phyloP scores from a whole-genome alignment of 1,140 invertebrate genomes.

The Caenorhabditis tropicalis region DNA sequence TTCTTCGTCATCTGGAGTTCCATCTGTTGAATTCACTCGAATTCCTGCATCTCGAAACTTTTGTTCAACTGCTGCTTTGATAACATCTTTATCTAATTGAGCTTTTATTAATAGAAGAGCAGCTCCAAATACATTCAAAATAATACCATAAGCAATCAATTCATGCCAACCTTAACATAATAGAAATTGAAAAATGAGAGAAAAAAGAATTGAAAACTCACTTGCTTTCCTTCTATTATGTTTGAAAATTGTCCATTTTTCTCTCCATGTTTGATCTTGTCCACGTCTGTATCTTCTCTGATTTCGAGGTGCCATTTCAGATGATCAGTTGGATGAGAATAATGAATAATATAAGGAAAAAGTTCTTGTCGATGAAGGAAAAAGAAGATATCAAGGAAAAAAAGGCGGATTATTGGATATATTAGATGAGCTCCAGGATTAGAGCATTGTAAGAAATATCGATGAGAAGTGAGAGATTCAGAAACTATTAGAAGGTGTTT shows the following conservation, averaged over 20 bases:
- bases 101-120: slow-evolving; percentile 45
- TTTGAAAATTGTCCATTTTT: slow-evolving; percentile 50
- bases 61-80: slow-evolving; percentile 45
- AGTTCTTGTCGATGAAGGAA: not conserved
- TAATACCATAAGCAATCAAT: slow-evolving; percentile 44
- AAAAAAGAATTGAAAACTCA: not conserved
- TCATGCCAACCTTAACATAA: slow-evolving; percentile 38
- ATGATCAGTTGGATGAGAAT: not conserved
- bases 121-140: slow-evolving; percentile 46
- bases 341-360: not conserved
- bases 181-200: not conserved
- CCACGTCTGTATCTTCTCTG: slow-evolving; percentile 13
- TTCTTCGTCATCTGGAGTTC: not conserved
- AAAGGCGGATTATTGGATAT: slow-evolving; percentile 25
- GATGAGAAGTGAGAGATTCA: not conserved
- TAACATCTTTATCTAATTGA: slow-evolving; percentile 49
- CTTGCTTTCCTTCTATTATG: slow-evolving; percentile 50
- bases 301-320: slow-evolving; percentile 12
- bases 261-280: slow-evolving; percentile 28
- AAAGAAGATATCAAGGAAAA: no score
- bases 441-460: not conserved
- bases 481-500: not conserved
- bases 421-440: slow-evolving; percentile 31
- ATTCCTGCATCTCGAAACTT: slow-evolving; percentile 52
- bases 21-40: slow-evolving; percentile 7